Percentiles rank a stretch among this genome's conserved stretches.
Conservation (phyloP, 1,140 invertebrate genomes). For the Bradynema listronoti region DNA sequence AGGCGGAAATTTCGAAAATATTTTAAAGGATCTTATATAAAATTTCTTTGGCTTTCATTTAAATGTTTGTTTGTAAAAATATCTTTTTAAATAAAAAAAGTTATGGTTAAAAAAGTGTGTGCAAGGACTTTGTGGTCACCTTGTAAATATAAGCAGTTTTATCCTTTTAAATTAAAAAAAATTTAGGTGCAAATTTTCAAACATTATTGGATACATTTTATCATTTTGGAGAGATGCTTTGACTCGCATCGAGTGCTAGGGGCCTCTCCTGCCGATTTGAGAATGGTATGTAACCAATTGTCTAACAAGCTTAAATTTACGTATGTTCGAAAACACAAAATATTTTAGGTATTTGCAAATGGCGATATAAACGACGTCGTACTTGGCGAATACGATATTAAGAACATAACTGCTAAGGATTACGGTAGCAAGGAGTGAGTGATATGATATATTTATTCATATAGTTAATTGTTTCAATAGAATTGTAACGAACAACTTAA, state of each 20-base stretch:
- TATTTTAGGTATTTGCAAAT: constrained; percentile 22
- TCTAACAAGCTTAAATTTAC: not conserved
- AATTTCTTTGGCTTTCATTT: no score
- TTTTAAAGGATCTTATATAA: no score
- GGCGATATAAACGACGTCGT: constrained; percentile 20
- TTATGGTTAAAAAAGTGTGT: no score
- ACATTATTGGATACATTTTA: constrained; percentile 24
- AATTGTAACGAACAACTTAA: no score
- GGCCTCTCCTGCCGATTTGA: constrained; percentile 8
- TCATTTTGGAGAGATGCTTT: constrained; percentile 15
- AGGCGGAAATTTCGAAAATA: no score
- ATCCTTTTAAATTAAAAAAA: not conserved
- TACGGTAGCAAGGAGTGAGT: not conserved
- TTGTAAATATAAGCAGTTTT: no score
- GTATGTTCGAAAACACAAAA: constrained; percentile 3
- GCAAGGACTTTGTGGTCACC: no score
- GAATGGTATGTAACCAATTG: constrained; percentile 1
- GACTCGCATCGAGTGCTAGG: constrained; percentile 18
- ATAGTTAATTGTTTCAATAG: no score
- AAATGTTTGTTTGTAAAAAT: no score
- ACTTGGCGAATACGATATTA: constrained; percentile 15
- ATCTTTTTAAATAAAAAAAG: no score
- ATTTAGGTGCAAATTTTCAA: constrained; percentile 16
- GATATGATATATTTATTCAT: not conserved
- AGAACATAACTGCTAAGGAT: constrained; percentile 8